phyloP scores from a whole-genome alignment of 2,797 vertebrate species.

The Arremon aurantiirostris region DNA sequence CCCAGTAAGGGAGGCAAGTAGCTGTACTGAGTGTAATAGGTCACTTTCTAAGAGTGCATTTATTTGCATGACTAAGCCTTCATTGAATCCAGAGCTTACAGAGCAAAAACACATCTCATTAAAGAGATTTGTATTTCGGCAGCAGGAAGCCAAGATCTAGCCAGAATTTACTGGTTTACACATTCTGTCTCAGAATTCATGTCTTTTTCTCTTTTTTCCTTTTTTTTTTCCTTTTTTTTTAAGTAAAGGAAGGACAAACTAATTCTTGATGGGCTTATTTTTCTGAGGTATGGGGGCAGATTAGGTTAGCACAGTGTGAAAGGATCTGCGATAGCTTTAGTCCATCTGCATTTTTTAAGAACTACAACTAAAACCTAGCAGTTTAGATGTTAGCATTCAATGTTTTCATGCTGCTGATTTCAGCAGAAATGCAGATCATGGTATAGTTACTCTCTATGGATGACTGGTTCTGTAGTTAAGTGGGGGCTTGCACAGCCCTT shows the following conservation, averaged over 20 bases:
- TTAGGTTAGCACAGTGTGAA: neutral
- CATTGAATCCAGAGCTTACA: neutral
- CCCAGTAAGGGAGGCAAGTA: neutral
- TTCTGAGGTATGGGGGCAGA: neutral
- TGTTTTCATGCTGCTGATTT: neutral
- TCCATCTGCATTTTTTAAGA: neutral
- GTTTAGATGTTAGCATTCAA: neutral
- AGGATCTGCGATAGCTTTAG: neutral
- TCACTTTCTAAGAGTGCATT: neutral
- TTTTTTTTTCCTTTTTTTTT: neutral
- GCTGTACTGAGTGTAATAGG: neutral
- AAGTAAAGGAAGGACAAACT: neutral
- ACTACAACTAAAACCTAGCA: neutral
- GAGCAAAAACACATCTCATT: neutral
- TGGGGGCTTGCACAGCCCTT: neutral
- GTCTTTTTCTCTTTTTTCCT: rapidly evolving
- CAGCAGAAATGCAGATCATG: neutral
- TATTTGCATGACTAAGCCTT: neutral
- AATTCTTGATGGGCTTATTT: neutral
- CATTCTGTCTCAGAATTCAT: neutral
- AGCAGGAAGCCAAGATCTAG: neutral
- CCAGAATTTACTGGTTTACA: neutral
- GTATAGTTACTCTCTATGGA: neutral
- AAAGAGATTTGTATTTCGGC: neutral
- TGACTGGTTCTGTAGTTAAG: neutral